Conservation (phyloP, 1,140 invertebrate genomes). For the Arion vulgaris region DNA sequence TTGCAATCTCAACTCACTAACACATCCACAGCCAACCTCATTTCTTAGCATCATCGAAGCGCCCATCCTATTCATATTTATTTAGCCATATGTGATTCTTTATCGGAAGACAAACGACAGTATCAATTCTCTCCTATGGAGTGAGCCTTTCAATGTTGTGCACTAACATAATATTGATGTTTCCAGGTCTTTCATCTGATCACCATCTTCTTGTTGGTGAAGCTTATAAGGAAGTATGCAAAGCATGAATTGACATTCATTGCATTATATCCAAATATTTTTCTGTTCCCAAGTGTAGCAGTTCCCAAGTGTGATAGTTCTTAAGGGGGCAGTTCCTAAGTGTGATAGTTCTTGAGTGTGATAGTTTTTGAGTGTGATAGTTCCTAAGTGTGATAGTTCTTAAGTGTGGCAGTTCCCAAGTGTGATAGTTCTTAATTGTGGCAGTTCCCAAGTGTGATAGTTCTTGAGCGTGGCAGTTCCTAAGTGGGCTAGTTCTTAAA, state of each 20-base stretch:
- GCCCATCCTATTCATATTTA: neutral
- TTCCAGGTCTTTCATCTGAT: neutral
- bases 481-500: too few species aligned
- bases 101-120: neutral
- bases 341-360: too few species aligned
- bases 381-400: too few species aligned
- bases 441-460: too few species aligned
- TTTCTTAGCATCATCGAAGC: conserved; percentile 43
- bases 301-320: too few species aligned
- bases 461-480: too few species aligned
- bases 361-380: too few species aligned
- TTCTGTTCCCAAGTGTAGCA: neutral
- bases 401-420: too few species aligned
- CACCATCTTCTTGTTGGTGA: neutral
- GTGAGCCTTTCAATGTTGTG: neutral
- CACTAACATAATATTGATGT: neutral
- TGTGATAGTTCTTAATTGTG: too few species aligned
- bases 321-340: too few species aligned
- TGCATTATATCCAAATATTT: neutral
- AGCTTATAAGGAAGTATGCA: neutral
- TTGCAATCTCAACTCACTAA: conserved; percentile 46
- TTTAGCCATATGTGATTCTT: neutral
- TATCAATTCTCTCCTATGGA: neutral
- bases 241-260: neutral
- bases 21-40: conserved; percentile 41